Percentiles rank a stretch among this genome's conserved stretches.
Conservation (phyloP, 2,113 vertebrate species). For the Takifugu bimaculatus region DNA sequence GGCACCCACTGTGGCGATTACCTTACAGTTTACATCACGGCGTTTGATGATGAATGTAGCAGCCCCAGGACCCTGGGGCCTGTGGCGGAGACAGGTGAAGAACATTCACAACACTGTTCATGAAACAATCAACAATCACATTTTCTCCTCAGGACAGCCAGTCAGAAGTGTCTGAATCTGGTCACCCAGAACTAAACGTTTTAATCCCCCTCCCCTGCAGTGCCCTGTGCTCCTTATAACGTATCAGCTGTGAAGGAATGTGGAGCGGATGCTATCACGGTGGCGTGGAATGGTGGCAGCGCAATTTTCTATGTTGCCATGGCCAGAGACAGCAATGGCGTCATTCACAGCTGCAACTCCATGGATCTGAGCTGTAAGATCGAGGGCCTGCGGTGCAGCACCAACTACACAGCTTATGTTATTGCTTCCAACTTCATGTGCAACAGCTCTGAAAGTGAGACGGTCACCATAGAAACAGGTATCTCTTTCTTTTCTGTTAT, state of each 20-base stretch:
- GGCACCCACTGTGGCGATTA: slow-evolving; percentile 71
- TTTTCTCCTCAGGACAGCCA: background rate
- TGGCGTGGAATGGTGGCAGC: slow-evolving; percentile 52
- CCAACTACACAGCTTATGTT: slow-evolving; percentile 60
- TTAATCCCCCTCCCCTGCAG: slow-evolving; percentile 45
- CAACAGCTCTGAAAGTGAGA: slow-evolving; percentile 70
- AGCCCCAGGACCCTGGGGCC: slow-evolving; percentile 54
- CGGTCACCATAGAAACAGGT: slow-evolving; percentile 71
- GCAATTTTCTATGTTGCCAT: slow-evolving; percentile 62
- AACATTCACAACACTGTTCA: background rate
- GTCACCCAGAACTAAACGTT: background rate
- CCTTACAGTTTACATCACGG: slow-evolving; percentile 66
- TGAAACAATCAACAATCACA: background rate
- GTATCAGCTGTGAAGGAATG: slow-evolving; percentile 63
- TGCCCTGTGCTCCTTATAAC: slow-evolving; percentile 67
- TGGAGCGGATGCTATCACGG: slow-evolving; percentile 44
- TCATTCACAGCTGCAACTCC: slow-evolving; percentile 55
- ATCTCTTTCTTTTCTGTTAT: slow-evolving; percentile 8
- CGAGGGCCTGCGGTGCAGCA: slow-evolving; percentile 64
- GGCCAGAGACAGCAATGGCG: slow-evolving; percentile 45
- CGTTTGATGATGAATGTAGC: slow-evolving; percentile 69
- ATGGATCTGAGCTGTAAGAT: slow-evolving; percentile 50
- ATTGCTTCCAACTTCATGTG: slow-evolving; percentile 68
- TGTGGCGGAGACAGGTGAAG: slow-evolving; percentile 69
- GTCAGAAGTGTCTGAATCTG: background rate